Evolutionary conservation across 2,888 invertebrate species (phyloP).

Genomic region (Muscina levida): DNA sequence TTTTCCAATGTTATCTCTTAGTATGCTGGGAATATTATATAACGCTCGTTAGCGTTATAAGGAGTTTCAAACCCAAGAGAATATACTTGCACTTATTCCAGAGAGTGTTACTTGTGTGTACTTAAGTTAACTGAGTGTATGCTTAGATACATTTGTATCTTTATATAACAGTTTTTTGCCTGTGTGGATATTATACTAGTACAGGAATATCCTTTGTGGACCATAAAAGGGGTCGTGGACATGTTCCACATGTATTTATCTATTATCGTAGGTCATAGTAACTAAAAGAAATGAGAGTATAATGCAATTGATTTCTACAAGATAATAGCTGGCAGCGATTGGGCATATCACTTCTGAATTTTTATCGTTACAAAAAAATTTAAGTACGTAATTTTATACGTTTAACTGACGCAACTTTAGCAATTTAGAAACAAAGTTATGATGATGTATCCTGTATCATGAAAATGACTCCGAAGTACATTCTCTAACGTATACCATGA

Average conservation of each 20-base stretch:
- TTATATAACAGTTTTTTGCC: conserved; percentile 46
- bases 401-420: too few species aligned
- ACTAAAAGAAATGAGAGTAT: not conserved
- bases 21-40: not conserved
- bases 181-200: not conserved
- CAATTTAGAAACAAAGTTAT: too few species aligned
- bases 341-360: too few species aligned
- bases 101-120: not conserved
- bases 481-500: too few species aligned
- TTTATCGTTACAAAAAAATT: too few species aligned
- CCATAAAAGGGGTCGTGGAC: conserved; percentile 23
- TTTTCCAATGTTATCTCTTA: not conserved
- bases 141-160: conserved; percentile 3
- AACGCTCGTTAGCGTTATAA: not conserved
- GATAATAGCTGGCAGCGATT: too few species aligned
- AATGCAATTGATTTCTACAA: conserved; percentile 1
- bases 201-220: not conserved
- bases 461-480: too few species aligned
- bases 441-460: too few species aligned
- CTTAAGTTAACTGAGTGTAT: not conserved
- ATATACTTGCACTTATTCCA: not conserved
- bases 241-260: conserved; percentile 2
- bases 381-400: too few species aligned
- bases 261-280: conserved; percentile 56
- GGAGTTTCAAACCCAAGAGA: not conserved